Evolutionary conservation across 2,113 vertebrate species (phyloP), one percentile per base, ranked within the genome.

Genomic region (Saccopteryx leptura): DNA sequence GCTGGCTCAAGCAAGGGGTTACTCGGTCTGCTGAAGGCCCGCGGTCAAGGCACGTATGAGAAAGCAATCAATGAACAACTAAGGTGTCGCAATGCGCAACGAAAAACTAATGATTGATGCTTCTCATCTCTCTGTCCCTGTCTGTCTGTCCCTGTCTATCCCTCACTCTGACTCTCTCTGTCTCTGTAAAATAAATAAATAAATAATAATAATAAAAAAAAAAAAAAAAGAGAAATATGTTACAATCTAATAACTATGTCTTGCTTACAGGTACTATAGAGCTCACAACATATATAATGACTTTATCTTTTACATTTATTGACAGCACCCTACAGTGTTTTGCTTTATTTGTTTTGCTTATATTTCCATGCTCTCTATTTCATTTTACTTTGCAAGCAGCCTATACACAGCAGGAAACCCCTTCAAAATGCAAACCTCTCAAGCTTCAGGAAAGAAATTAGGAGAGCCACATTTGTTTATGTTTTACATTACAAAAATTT

Each of bases 351-450:
- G 83, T 95, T 96, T 96, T 96, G 95, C 90, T 95, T 93, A 58
- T 83, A 91, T 80, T 96, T 84, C 88, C n/a, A 97, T 82, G 76
- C 80, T 79, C 88, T 90, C 69, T 84, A 88, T 76, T 97, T 90
- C 91, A 66, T 89, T 91, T 96, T 96, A 95, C 91, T 92, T 91
- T 96, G 60, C 61, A 87, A 95, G 93, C 69, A 93, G 95, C 89
- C 96, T 97, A 74, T 93, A 93, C 91, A 96, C 89, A 97, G 95
- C 93, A 97, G 74, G 93, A 95, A 94, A 88, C 65, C 39, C 94
- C 93, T 97, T 97, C 94, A 97, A 97, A 97, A 96, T 89, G 87
- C 84, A 97, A 94, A 94, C 71, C 66, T 74, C 94, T 95, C 80
- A n/a, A 84, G 48, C 88, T 95, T 86, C 31, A 92, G 65, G 31